Evolutionary conservation across 1,140 invertebrate genomes (phyloP), one percentile per base, ranked within the genome.

Genomic region (Aporrectodea caliginosa): DNA sequence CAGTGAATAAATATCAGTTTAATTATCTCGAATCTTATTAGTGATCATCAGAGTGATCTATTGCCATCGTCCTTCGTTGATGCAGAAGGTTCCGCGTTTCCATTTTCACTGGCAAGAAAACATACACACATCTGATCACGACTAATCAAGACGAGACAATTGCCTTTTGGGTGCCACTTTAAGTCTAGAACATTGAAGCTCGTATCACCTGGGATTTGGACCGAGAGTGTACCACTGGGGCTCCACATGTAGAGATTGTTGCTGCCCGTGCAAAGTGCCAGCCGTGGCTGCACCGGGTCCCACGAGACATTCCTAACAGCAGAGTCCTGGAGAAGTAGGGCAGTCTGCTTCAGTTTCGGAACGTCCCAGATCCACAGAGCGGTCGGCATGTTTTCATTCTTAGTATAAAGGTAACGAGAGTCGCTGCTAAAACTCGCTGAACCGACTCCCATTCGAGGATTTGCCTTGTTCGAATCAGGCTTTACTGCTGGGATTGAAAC

Each of bases 191-290:
- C 85, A 33, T 82, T 80, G 79, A 88, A 89, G 27, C 84, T 80
- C 27, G 83, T 85, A 86, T 85, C 86, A 69, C 84, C 83, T 69
- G 87, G 87, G 2, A 88, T 84, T 79, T 88, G 85, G 1, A 88
- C 87, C 82, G 86, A 85, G 32, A 89, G 81, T 83, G 84, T 81
- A 16, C 87, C 87, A 32, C 85, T 84, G 22, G 88, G 84, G 12
- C 86, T 87, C 88, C 88, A 89, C 85, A 89, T 89, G 81, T 87
- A 89, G n/a, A 89, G 80, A 71, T 87, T 86, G 81, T 87, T 88
- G 73, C 81, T 85, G 29, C 85, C 85, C 35, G 87, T 88, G 82
- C 87, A 88, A 34, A 88, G 81, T 27, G 87, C 87, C 33, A 89
- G 83, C 2, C 87, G 80, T 16, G 85, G 73, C 34, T 84, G 83